These are phyloP conservation scores for Ptychochromis oligacanthus DNA, from an alignment of 2,113 vertebrate species.

Conservation along the genomic window DNA sequence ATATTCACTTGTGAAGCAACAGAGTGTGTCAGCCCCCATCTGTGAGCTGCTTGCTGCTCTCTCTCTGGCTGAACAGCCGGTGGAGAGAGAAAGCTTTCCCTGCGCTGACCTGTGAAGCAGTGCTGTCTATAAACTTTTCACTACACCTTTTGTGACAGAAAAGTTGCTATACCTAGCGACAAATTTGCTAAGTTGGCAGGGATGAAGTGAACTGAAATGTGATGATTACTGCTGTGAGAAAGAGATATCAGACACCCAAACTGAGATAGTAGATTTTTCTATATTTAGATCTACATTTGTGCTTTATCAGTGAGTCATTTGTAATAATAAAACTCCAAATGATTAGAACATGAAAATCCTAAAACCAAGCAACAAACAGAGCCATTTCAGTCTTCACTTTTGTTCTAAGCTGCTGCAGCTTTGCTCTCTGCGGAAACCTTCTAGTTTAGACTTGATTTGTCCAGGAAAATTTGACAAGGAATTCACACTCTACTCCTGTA, in stretches of 20 bases:
- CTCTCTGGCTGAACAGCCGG: too few species aligned
- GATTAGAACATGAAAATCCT: rapidly evolving
- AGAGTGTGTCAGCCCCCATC: rapidly evolving
- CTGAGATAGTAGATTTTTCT: neutral
- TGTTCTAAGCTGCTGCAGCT: neutral
- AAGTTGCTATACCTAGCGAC: neutral
- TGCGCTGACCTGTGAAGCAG: neutral
- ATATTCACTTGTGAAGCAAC: too few species aligned
- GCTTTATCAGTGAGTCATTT: neutral
- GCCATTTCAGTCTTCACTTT: neutral
- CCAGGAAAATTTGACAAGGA: neutral
- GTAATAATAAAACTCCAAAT: neutral
- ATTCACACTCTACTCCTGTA: neutral
- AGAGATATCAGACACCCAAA: neutral
- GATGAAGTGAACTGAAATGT: neutral
- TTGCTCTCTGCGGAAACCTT: neutral
- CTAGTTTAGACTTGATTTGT: conserved; percentile 8
- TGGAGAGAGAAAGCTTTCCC: neutral
- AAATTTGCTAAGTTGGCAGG: neutral
- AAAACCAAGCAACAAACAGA: neutral
- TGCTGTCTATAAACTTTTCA: neutral
- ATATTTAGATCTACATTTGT: neutral
- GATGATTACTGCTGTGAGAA: neutral
- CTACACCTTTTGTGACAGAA: neutral
- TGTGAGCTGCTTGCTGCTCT: neutral